Conservation (phyloP, 2,888 invertebrate species). For the Fragum whitleyi region DNA sequence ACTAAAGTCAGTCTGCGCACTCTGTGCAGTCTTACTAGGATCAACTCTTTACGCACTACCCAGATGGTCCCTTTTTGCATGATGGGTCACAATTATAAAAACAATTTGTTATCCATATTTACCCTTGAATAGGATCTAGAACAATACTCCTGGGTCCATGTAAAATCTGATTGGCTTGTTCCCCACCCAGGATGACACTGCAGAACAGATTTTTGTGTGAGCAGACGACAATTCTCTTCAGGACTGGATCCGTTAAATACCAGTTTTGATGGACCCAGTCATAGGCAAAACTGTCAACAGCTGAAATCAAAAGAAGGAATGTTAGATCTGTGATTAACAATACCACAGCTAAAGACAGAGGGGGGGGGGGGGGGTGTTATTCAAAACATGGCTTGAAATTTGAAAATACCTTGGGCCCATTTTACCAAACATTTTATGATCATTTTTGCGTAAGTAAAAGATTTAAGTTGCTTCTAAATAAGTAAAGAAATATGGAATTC, state of each 20-base stretch:
- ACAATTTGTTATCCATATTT: slow-evolving; percentile 66
- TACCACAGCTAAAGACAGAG: background rate
- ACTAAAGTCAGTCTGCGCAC: too few relatives aligned
- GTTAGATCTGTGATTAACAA: background rate
- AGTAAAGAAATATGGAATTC: too few relatives aligned
- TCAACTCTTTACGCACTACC: too few relatives aligned
- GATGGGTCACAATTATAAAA: too few relatives aligned
- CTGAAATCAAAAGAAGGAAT: slow-evolving; percentile 85
- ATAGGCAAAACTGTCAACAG: slow-evolving; percentile 90
- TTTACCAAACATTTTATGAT: too few relatives aligned
- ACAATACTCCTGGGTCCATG: slow-evolving; percentile 86
- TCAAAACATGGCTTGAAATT: too few relatives aligned
- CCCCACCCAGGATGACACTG: slow-evolving; percentile 84
- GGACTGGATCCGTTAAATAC: slow-evolving; percentile 91
- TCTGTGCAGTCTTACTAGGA: too few relatives aligned
- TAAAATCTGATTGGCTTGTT: background rate
- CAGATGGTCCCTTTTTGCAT: too few relatives aligned
- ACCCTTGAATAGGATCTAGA: slow-evolving; percentile 92
- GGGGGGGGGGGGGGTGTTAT: too few relatives aligned
- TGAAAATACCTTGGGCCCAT: too few relatives aligned
- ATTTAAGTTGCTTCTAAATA: too few relatives aligned
- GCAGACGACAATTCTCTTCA: slow-evolving; percentile 91
- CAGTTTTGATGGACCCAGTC: slow-evolving; percentile 95
- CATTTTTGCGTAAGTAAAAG: too few relatives aligned
- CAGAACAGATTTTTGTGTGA: slow-evolving; percentile 87